These are phyloP conservation scores for Lamprologus lemairii DNA, from an alignment of 2,113 vertebrate species.

Conservation along the genomic window DNA sequence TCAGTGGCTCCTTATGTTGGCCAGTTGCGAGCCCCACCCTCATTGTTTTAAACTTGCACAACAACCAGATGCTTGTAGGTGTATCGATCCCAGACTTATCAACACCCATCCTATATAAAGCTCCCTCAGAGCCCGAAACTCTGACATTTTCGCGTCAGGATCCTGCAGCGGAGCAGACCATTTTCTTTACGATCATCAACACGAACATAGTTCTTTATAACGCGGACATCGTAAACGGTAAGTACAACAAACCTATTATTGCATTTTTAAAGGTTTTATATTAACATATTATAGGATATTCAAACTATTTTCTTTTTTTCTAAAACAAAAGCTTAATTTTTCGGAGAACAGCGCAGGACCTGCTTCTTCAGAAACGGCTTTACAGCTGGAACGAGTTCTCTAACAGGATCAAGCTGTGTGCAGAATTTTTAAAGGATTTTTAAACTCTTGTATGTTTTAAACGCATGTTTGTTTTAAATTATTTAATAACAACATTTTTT, in stretches of 20 bases:
- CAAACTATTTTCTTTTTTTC: neutral
- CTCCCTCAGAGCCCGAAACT: neutral
- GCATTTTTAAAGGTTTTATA: neutral
- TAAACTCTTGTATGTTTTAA: neutral
- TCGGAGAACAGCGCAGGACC: neutral
- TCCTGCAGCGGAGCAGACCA: neutral
- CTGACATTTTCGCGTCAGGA: neutral
- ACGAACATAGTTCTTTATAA: neutral
- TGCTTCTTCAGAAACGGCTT: neutral
- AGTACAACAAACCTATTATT: accelerated
- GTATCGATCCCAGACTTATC: neutral
- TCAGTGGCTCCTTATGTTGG: neutral
- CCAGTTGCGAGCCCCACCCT: accelerated
- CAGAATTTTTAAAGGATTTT: neutral
- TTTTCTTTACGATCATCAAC: neutral
- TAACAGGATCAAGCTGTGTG: accelerated
- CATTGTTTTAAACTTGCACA: neutral
- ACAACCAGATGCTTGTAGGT: neutral
- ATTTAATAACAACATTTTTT: accelerated
- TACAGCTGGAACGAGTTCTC: accelerated
- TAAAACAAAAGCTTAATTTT: neutral
- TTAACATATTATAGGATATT: neutral
- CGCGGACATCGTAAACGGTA: neutral
- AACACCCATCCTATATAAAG: neutral
- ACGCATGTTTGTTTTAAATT: accelerated